These are phyloP conservation scores for Mixornis gularis DNA, from an alignment of 2,113 vertebrate species.

Conservation along the genomic window DNA sequence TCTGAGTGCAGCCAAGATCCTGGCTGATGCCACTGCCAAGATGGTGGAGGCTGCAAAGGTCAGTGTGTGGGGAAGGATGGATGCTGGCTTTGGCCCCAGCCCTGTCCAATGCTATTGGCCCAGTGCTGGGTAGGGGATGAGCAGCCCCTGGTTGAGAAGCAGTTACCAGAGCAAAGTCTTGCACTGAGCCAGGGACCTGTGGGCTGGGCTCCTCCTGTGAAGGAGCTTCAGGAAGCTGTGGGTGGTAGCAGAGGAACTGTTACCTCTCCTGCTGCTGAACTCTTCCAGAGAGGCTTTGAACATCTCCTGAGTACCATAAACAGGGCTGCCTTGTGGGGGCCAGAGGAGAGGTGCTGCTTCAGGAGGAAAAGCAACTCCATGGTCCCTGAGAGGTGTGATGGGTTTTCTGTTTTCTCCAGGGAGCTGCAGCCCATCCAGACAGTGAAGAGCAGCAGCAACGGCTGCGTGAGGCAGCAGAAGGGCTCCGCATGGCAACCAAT, in stretches of 20 bases:
- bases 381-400: background rate
- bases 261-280: background rate
- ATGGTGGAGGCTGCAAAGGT: conserved; percentile 99
- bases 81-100: background rate
- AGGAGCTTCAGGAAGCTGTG: conserved; percentile 31
- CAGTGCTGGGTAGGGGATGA: rapidly evolving
- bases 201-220: background rate
- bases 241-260: conserved; percentile 76
- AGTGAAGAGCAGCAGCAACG: conserved; percentile 97
- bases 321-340: background rate
- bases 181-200: background rate
- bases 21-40: conserved; percentile 93
- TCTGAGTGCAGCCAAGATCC: conserved; percentile 90
- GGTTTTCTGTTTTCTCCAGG: conserved; percentile 66
- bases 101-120: rapidly evolving
- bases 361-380: rapidly evolving
- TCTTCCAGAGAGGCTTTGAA: rapidly evolving
- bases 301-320: rapidly evolving
- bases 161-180: background rate
- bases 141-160: background rate
- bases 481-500: conserved; percentile 93
- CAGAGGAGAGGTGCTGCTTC: background rate
- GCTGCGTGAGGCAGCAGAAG: conserved; percentile 90
- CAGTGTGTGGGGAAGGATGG: background rate
- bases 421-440: conserved; percentile 95